These are phyloP conservation scores for Drosophila parvula DNA, from an alignment of 1,140 invertebrate genomes.

Conservation along the genomic window DNA sequence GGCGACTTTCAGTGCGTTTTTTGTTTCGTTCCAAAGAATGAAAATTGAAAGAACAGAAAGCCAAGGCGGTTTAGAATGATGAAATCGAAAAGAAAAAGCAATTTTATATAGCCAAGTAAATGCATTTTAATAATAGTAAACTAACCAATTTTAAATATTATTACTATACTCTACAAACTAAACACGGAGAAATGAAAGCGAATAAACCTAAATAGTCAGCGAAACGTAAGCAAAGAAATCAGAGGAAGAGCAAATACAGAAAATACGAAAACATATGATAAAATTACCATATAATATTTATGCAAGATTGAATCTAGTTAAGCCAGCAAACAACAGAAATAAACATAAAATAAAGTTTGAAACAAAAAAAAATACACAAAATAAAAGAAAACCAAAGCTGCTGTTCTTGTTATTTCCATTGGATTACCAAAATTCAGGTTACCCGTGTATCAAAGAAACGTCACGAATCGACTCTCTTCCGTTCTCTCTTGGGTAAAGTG, in stretches of 20 bases:
- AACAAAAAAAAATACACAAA: constrained; percentile 66
- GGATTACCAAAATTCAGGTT: too few relatives aligned
- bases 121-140: constrained; percentile 73
- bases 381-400: constrained; percentile 24
- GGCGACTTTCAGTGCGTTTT: constrained; percentile 47
- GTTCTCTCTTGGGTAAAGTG: too few relatives aligned
- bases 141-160: constrained; percentile 77
- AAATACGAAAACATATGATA: constrained; percentile 53
- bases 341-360: constrained; percentile 51
- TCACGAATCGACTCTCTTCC: too few relatives aligned
- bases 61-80: constrained; percentile 3
- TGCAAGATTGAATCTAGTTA: constrained; percentile 59
- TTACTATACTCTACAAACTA: constrained; percentile 26
- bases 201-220: constrained; percentile 47
- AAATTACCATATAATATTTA: constrained; percentile 60
- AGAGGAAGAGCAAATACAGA: neutral
- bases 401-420: constrained; percentile 8
- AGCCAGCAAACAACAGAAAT: constrained; percentile 55
- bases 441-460: too few relatives aligned
- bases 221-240: constrained; percentile 36
- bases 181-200: constrained; percentile 24
- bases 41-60: constrained; percentile 15
- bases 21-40: constrained; percentile 44
- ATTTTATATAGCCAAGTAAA: constrained; percentile 66
- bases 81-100: constrained; percentile 46